Evolutionary conservation across 2,113 vertebrate genomes (phyloP).

Genomic region (Ifrita kowaldi): DNA sequence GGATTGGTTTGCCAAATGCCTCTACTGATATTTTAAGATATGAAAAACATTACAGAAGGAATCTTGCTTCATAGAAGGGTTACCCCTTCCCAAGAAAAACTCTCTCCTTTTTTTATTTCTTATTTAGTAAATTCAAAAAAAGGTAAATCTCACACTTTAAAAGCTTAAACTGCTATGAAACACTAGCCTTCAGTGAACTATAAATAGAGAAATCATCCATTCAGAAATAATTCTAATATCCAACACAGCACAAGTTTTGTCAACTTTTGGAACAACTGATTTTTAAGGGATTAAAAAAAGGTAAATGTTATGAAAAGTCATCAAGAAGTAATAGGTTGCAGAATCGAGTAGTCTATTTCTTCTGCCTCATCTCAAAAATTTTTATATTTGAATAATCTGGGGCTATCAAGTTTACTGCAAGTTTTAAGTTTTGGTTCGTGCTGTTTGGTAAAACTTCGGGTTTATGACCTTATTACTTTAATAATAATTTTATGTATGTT

Average conservation of each 20-base stretch:
- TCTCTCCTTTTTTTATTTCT: neutral
- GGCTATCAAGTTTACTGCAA: neutral
- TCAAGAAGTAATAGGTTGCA: neutral
- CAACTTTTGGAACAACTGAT: neutral
- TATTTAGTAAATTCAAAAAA: neutral
- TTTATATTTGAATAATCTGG: neutral
- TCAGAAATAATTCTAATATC: neutral
- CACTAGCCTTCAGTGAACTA: neutral
- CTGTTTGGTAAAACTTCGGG: neutral
- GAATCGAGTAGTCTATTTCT: neutral
- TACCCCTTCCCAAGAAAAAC: neutral
- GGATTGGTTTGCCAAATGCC: neutral
- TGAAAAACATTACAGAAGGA: neutral
- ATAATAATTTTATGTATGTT: neutral
- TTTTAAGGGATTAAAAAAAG: neutral
- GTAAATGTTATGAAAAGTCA: neutral
- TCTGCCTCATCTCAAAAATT: neutral
- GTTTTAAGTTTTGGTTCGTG: accelerated
- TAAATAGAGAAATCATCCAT: neutral
- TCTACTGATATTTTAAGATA: neutral
- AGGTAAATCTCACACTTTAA: neutral
- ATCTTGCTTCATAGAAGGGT: neutral
- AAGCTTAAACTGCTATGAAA: neutral
- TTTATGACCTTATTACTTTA: neutral
- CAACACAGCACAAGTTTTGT: neutral